phyloP scores from a whole-genome alignment of 2,113 vertebrate species.

The Phalacrocorax pelagicus region DNA sequence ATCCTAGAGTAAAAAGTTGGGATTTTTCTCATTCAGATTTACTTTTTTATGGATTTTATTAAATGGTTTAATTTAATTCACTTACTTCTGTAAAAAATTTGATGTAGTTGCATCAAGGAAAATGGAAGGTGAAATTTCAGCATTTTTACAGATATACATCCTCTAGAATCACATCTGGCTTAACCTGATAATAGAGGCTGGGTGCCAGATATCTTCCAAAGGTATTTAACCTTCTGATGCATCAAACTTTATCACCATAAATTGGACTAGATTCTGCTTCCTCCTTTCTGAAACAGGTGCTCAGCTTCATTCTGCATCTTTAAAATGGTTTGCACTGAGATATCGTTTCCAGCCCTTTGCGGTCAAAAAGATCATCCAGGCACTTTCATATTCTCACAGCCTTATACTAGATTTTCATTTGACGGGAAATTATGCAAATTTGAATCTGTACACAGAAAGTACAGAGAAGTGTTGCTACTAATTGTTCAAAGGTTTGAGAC shows the following conservation, averaged over 20 bases:
- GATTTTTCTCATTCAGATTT: neutral
- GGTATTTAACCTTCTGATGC: neutral
- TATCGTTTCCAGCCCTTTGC: conserved; percentile 31
- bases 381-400: conserved; percentile 38
- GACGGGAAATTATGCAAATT: conserved; percentile 45
- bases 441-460: conserved; percentile 33
- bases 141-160: neutral
- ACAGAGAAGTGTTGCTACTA: conserved; percentile 29
- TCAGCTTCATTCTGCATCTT: conserved; percentile 19
- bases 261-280: neutral
- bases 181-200: neutral
- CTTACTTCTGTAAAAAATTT: neutral
- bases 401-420: conserved; percentile 53
- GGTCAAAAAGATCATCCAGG: conserved; percentile 46
- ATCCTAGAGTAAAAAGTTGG: neutral
- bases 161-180: neutral
- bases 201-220: neutral
- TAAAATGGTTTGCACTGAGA: conserved; percentile 1
- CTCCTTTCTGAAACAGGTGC: neutral
- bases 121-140: neutral
- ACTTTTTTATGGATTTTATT: neutral
- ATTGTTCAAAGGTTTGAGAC: conserved; percentile 49
- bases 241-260: neutral
- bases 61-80: neutral
- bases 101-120: neutral